Base-by-base conservation (phyloP, 2,888 invertebrate species). In the Caenorhabditis sinica region DNA sequence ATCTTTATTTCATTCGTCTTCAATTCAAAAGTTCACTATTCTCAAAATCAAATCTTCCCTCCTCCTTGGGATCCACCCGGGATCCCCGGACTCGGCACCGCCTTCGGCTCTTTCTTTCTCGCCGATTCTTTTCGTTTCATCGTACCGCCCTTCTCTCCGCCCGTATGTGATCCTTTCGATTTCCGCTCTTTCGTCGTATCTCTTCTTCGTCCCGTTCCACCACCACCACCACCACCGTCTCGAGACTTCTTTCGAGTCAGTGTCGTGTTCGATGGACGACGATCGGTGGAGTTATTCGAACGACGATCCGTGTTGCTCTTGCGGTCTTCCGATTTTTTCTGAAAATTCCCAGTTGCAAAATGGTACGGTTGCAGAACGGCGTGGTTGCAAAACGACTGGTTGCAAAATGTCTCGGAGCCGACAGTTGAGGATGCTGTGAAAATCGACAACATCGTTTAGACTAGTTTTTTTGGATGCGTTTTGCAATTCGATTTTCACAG, bases 281-380 rank as follows among this genome's bases (percentile, higher is more conserved):
- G 65, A 30, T 65, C 65, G 9, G 65, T 23, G 9, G n/a, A 25
- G 15, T n/a, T 28, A 20, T 28, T 45, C 1, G n/a, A 25, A 28
- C 43, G 43, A 17, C 65, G 45, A n/a, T 65, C 65, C 2, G 65
- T 28, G 25, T 65, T 65, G 9, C 17, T 30, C 9, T 45, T 65
- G 13, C 65, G 43, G 23, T 65, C 65, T 30, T 65, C 65, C 8
- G 65, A 65, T 49, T 65, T 65, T 30, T 65, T 65, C 65, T 65
- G 45, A 1, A 65, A 45, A 45, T 40, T 40, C 13, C 4, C 0
- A 40, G 40, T 13, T 40, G 13, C 13, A 40, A 13, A 1, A n/a
- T n/a, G n/a, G n/a, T n/a, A n/a, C n/a, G n/a, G n/a, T n/a, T n/a
- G n/a, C n/a, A n/a, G n/a, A n/a, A n/a, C n/a, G n/a, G n/a, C n/a